Evolutionary conservation across 2,797 vertebrate species (phyloP), one percentile per base, ranked within the genome.

Genomic region (Coluber constrictor): DNA sequence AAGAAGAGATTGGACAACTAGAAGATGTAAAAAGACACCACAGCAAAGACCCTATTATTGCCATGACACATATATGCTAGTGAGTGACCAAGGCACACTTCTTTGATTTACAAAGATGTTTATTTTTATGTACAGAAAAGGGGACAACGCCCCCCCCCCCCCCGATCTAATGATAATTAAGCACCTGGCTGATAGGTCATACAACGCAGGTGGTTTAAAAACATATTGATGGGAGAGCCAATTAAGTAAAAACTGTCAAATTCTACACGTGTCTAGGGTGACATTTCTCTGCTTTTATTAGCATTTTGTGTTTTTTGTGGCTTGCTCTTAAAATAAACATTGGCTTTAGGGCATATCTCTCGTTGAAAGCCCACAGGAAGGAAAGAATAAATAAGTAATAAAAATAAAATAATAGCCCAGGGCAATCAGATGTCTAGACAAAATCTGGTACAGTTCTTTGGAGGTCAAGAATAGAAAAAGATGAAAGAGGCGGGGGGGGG

Each of bases 141-240:
- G 15, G n/a, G n/a, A 15, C 5, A 3, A 7, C 7, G 16, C 0
- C 2, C 2, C 20, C 2, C n/a, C n/a, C n/a, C n/a, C 20, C 20
- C 15, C n/a, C 16, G 5, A 32, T 70, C 66, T 70, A 70, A 32
- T 7, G 13, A 32, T 16, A 70, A 32, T 70, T 70, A 32, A 32
- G 5, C n/a, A 32, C 5, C n/a, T 32, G n/a, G n/a, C 66, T 70
- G n/a, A 70, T 70, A 32, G 15, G n/a, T 16, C 15, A 32, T 32
- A 32, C 2, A 70, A 32, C 11, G n/a, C 29, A 29, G 29, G 5
- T 70, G 13, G 29, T 16, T 70, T 70, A 3, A 70, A 70, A 70
- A 70, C 29, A 16, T 15, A 70, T 70, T 7, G n/a, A 70, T 70
- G 25, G 25, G 25, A n/a, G 51, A 87, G 20, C 27, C 54, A n/a